Percentiles rank a stretch among this genome's conserved stretches.
Conservation (phyloP, 1,140 invertebrate species). For the Zaprionus africanus region DNA sequence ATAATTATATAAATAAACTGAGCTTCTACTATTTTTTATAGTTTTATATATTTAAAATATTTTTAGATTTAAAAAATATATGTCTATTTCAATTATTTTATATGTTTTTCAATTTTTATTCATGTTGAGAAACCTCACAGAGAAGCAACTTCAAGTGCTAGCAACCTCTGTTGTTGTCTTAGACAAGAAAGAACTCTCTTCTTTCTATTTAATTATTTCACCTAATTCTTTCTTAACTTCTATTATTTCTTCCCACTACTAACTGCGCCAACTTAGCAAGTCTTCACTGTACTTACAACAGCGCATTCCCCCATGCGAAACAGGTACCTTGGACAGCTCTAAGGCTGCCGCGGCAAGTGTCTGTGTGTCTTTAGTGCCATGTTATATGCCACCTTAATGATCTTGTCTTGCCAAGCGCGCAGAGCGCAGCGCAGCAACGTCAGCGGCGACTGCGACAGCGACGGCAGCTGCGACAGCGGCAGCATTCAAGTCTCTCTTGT, state of each 20-base stretch:
- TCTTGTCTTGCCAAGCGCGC: constrained; percentile 80
- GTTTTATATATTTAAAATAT: background rate
- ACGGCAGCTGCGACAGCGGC: constrained; percentile 15
- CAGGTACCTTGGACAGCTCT: constrained; percentile 66
- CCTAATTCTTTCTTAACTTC: too few species aligned
- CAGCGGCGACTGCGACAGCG: background rate
- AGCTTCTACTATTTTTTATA: background rate
- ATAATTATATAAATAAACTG: background rate
- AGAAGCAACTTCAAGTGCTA: too few species aligned
- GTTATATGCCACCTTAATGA: constrained; percentile 84
- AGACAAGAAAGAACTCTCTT: too few species aligned
- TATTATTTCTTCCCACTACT: too few species aligned
- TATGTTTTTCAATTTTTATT: too few species aligned
- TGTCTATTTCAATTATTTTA: too few species aligned
- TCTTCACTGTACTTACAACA: constrained; percentile 41
- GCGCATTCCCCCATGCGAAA: constrained; percentile 57
- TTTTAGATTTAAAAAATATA: too few species aligned
- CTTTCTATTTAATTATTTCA: too few species aligned
- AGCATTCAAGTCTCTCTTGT: constrained; percentile 44
- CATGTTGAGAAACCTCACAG: too few species aligned
- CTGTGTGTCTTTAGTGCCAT: constrained; percentile 83
- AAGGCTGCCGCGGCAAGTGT: constrained; percentile 65
- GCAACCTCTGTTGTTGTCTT: too few species aligned
- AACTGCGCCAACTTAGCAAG: background rate
- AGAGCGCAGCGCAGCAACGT: constrained; percentile 33